Evolutionary conservation across 1,140 invertebrate species (phyloP), one percentile per base, ranked within the genome.

Genomic region (Orchesella cincta): DNA sequence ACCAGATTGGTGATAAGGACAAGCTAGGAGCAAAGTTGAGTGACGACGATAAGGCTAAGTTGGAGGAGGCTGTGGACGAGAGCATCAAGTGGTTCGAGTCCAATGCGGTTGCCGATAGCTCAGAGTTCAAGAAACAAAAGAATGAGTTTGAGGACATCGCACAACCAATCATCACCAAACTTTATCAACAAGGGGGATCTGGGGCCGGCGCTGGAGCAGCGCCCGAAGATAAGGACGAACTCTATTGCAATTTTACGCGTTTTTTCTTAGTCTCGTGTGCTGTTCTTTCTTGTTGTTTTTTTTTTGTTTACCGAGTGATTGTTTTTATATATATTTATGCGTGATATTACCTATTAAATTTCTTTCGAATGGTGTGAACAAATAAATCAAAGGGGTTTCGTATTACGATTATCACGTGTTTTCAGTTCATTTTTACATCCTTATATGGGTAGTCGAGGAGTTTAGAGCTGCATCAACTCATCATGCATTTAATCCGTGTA

Each of bases 71-170:
- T 28, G 94, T 99, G 83, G 96, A 98, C 79, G 95, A 97, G 81
- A 93, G 95, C 76, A 99, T 99, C 83, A 97, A 98, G 84, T 99
- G 98, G 98, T 87, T 99, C 51, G 98, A 99, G 86, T 92, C 94
- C 79, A 97, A 99, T 86, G 92, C 93, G 81, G 97, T 99, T 80
- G 93, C 94, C 3, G 96, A 98, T 64, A 89, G 93, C 0, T 95
- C 98, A 83, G 95, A 97, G 73, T 95, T 95, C 87, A 96, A 97
- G 85, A 93, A 94, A 84, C 94, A 98, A 84, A 99, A 99, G 92
- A 99, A 99, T 85, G 93, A 96, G 84, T 86, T 99, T 14, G 96
- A 98, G 86, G 93, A 95, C 82, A 91, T 98, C 75, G 95, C 98
- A 5, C 95, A 98, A 84, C 98, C 98, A 14, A 98, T 99, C 84